Percentiles rank a stretch among this genome's conserved stretches.
Evolutionary conservation across 2,888 invertebrate species (phyloP).

Genomic region (Athalia rosae): DNA sequence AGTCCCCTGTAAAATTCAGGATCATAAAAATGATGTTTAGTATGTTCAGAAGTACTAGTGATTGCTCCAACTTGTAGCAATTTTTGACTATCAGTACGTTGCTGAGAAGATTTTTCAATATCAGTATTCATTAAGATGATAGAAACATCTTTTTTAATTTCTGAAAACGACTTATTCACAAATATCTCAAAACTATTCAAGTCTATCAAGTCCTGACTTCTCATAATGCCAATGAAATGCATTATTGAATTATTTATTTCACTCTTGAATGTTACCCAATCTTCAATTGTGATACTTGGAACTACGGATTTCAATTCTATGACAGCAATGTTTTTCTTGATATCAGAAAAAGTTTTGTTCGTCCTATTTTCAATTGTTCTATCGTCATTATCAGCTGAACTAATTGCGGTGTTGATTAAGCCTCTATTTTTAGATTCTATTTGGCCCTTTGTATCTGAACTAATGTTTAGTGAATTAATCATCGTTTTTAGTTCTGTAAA

Average conservation of each 20-base stretch:
- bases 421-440: background rate
- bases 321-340: constrained; percentile 34
- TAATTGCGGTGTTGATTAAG: background rate
- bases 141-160: constrained; percentile 44
- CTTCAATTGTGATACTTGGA: constrained; percentile 47
- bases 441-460: background rate
- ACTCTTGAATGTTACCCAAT: constrained; percentile 52
- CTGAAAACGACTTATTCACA: constrained; percentile 4
- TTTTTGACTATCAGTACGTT: background rate
- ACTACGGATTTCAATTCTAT: constrained; percentile 40
- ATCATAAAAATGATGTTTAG: background rate
- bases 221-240: constrained; percentile 44
- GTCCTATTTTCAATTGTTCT: background rate
- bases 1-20: background rate
- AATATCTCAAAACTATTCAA: constrained; percentile 50
- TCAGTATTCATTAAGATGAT: background rate
- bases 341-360: constrained; percentile 41
- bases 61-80: background rate
- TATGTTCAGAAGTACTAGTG: background rate
- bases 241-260: constrained; percentile 47
- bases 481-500: constrained; percentile 55
- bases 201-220: constrained; percentile 46
- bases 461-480: constrained; percentile 40
- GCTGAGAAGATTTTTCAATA: background rate
- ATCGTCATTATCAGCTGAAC: background rate